These are phyloP conservation scores for Boloria selene DNA, from an alignment of 2,888 invertebrate species.

Conservation along the genomic window DNA sequence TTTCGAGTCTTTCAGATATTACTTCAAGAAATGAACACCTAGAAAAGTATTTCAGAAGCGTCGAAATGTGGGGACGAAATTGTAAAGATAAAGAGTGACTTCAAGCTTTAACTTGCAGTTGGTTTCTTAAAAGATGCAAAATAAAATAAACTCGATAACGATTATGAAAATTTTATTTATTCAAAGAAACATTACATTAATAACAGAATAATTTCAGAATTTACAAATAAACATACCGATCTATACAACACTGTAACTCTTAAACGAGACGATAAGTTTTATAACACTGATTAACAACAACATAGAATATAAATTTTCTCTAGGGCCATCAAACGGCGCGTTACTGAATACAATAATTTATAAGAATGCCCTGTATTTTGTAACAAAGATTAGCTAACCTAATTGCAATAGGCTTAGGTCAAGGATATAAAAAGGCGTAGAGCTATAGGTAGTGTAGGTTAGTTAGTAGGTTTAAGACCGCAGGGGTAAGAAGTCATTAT, in stretches of 20 bases:
- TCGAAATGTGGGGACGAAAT: constrained; percentile 64
- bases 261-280: constrained; percentile 80
- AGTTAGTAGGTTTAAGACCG: neutral
- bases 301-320: constrained; percentile 70
- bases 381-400: constrained; percentile 26
- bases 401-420: constrained; percentile 18
- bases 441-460: constrained; percentile 13
- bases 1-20: constrained; percentile 51
- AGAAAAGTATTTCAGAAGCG: constrained; percentile 70
- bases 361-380: constrained; percentile 36
- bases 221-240: constrained; percentile 79
- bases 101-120: neutral
- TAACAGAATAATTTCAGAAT: constrained; percentile 79
- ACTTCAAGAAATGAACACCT: constrained; percentile 64
- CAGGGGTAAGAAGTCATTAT: constrained; percentile 40
- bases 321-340: constrained; percentile 69
- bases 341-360: constrained; percentile 62
- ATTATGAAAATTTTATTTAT: constrained; percentile 82
- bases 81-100: constrained; percentile 33
- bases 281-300: constrained; percentile 81
- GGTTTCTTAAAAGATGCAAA: constrained; percentile 3
- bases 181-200: constrained; percentile 79
- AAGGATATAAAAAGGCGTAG: constrained; percentile 7
- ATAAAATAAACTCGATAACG: constrained; percentile 71
- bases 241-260: constrained; percentile 82